phyloP scores from a whole-genome alignment of 2,888 invertebrate species.

The Sicus ferrugineus region DNA sequence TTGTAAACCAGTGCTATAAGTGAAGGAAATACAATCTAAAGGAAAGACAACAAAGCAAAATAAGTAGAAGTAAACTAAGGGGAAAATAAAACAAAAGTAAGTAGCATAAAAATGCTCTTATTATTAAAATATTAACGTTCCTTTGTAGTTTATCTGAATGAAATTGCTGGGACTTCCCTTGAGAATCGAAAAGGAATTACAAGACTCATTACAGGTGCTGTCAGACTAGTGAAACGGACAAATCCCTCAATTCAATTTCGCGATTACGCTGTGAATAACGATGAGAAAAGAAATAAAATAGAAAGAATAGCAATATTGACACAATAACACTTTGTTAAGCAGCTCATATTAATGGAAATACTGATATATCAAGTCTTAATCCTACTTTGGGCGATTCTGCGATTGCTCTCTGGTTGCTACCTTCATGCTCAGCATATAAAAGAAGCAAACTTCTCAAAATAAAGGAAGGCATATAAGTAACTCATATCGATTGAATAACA shows the following conservation, averaged over 20 bases:
- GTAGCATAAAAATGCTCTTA: not conserved
- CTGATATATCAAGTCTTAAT: no score
- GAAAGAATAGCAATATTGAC: no score
- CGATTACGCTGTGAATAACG: not conserved
- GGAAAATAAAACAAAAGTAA: not conserved
- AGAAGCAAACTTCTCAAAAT: no score
- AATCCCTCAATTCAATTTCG: conserved; percentile 37
- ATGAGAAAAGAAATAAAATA: no score
- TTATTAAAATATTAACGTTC: not conserved
- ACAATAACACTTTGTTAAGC: no score
- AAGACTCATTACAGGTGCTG: conserved; percentile 3
- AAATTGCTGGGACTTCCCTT: conserved; percentile 4
- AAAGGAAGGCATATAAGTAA: no score
- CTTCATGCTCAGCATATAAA: no score
- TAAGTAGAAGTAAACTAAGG: not conserved
- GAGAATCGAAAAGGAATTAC: conserved; percentile 12
- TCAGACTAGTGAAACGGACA: conserved; percentile 8
- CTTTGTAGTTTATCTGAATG: not conserved
- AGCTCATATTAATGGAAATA: no score
- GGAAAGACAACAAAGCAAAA: conserved; percentile 8
- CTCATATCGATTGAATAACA: no score
- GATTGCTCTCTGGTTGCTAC: no score
- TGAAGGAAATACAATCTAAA: conserved; percentile 18
- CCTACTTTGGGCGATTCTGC: no score
- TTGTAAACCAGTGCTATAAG: conserved; percentile 34